Evolutionary conservation across 2,113 vertebrate genomes (phyloP).

Genomic region (Periophthalmus modestus): DNA sequence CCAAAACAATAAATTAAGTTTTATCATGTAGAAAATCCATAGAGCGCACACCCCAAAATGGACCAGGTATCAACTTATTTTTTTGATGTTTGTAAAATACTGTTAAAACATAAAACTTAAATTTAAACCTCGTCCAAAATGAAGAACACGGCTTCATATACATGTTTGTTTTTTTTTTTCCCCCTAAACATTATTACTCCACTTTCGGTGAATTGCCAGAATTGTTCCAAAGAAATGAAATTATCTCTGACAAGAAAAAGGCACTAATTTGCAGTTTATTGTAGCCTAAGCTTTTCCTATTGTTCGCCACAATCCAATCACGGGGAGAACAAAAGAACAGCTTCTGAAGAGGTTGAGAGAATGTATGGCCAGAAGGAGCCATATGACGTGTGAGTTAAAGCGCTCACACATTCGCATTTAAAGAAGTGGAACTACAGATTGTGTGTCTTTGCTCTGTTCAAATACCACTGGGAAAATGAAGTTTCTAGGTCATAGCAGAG

Average conservation of each 20-base stretch:
- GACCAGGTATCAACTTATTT: too few relatives aligned
- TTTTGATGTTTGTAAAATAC: not conserved
- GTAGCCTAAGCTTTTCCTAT: constrained; percentile 49
- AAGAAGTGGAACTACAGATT: constrained; percentile 40
- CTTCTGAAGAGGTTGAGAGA: constrained; percentile 34
- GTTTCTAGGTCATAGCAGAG: constrained; percentile 55
- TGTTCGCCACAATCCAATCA: constrained; percentile 55
- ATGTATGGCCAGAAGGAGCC: constrained; percentile 39
- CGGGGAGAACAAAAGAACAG: constrained; percentile 47
- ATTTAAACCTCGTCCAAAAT: not conserved
- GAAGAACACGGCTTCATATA: not conserved
- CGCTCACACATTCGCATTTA: constrained; percentile 28
- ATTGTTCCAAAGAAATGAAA: not conserved
- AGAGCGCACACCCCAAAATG: too few relatives aligned
- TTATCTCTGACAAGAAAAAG: constrained; percentile 14
- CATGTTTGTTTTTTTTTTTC: not conserved
- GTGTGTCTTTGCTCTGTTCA: constrained; percentile 52
- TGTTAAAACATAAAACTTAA: not conserved
- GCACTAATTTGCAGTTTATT: constrained; percentile 50
- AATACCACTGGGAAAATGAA: constrained; percentile 43
- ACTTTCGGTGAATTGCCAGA: not conserved
- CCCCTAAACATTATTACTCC: not conserved
- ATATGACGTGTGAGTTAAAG: constrained; percentile 32
- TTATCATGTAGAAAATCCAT: too few relatives aligned
- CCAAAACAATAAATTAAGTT: too few relatives aligned